Evolutionary conservation across 1,140 invertebrate species (phyloP).

Genomic region (Drosophila triauraria): DNA sequence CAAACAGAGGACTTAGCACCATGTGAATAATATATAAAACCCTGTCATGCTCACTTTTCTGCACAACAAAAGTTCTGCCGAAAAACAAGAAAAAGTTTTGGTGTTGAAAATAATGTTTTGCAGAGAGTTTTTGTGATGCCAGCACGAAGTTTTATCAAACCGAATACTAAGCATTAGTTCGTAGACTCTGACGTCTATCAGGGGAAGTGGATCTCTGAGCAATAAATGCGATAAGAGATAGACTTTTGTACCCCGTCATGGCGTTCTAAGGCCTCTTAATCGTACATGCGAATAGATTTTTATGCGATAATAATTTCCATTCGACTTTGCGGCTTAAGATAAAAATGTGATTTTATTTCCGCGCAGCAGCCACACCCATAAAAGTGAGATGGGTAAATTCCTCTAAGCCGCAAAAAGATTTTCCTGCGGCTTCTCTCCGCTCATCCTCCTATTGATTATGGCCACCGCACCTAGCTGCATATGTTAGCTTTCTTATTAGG

Average conservation of each 20-base stretch:
- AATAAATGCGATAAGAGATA: constrained; percentile 1
- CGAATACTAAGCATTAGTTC: constrained; percentile 4
- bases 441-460: constrained; percentile 22
- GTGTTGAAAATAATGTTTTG: constrained; percentile 23
- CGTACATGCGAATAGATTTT: constrained; percentile 15
- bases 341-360: constrained; percentile 46
- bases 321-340: constrained; percentile 32
- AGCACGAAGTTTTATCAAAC: constrained; percentile 4
- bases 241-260: constrained; percentile 2
- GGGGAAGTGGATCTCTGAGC: background rate
- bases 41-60: constrained; percentile 12
- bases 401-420: constrained; percentile 33
- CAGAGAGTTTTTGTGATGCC: constrained; percentile 4
- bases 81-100: constrained; percentile 12
- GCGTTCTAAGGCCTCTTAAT: background rate
- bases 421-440: constrained; percentile 1
- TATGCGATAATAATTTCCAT: constrained; percentile 37
- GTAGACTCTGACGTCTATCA: background rate
- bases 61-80: constrained; percentile 4
- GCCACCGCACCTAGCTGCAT: constrained; percentile 28
- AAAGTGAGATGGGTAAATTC: constrained; percentile 26
- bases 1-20: constrained; percentile 17
- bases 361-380: constrained; percentile 1
- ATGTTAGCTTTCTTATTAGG: constrained; percentile 61
- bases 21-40: constrained; percentile 6